Base-by-base conservation (phyloP, 2,888 invertebrate genomes). In the Chrysolina oricalcia region DNA sequence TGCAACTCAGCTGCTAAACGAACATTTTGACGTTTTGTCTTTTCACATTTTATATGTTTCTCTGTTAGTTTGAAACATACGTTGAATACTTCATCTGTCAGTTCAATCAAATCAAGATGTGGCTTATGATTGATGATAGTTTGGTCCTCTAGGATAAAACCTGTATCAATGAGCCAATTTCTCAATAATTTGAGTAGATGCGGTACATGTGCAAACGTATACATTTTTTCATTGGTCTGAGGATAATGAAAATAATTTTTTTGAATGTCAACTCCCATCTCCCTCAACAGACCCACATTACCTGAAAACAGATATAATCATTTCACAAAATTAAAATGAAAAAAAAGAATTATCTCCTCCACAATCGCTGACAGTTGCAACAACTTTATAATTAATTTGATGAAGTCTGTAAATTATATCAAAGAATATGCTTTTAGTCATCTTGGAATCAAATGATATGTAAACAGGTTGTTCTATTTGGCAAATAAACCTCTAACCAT, bases 101-200 rank as follows among this genome's bases (percentile, higher is more conserved):
- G 15, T 53, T 74, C 53, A n/a, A 78, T 17, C 15, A 81, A 72
- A 50, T 41, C 17, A 65, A 75, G 17, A 19, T 80, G 23, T 21
- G 75, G 78, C 21, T 72, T 35, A 59, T 72, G 75, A 56, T 56
- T 76, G 11, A 81, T 63, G 64, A 74, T 74, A 41, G 74, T 78
- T 48, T 77, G 75, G 70, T 80, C 74, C 64, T 70, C 13, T 64
- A 81, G 74, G 21, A 76, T 68, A 70, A 84, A 84, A 9, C 79
- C 81, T 15, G 79, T 81, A 68, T 83, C 81, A n/a, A 83, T 11
- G 35, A 85, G 73, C 82, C 82, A 82, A 66, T 84, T 83, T 67
- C 83, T 72, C 0, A 82, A 43, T 1, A 83, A 71, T 77, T 84
- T 83, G 11, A 83, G 64, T 23, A 85, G 62, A 71, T 83, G 83